phyloP scores from a whole-genome alignment of 1,140 invertebrate genomes.

The Pseudomyrmex gracilis region DNA sequence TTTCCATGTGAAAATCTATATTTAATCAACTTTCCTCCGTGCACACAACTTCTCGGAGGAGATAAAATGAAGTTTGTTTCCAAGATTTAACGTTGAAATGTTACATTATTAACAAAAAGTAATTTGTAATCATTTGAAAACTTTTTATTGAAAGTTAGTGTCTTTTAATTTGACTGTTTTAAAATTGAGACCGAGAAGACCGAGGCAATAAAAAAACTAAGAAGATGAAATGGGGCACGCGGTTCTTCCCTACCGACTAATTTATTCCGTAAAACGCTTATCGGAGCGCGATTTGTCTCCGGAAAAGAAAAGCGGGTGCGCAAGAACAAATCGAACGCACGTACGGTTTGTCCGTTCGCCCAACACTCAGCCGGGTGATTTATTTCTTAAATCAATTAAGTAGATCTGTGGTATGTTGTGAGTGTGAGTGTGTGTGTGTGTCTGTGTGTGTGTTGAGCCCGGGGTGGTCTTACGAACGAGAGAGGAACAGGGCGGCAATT shows the following conservation, averaged over 20 bases:
- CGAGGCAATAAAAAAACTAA: conserved; percentile 7
- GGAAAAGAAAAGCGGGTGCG: conserved; percentile 50
- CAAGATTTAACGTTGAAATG: neutral
- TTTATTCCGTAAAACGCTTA: conserved; percentile 59
- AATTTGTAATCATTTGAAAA: too few species aligned
- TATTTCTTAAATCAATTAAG: conserved; percentile 72
- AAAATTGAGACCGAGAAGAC: neutral
- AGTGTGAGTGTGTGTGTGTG: too few species aligned
- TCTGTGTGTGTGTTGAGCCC: too few species aligned
- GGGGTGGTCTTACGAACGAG: neutral
- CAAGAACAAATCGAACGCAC: conserved; percentile 55
- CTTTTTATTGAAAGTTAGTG: too few species aligned
- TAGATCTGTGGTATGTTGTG: conserved; percentile 56
- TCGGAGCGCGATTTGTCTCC: conserved; percentile 43
- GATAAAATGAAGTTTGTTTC: neutral
- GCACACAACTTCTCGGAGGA: neutral
- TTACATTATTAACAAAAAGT: neutral
- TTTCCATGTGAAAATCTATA: neutral
- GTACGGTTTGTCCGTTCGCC: conserved; percentile 57
- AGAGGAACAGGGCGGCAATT: conserved; percentile 42
- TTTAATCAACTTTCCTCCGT: neutral
- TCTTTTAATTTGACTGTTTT: too few species aligned
- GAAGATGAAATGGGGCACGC: neutral
- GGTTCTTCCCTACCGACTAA: conserved; percentile 20
- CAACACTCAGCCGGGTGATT: conserved; percentile 59